Evolutionary conservation across 2,113 vertebrate genomes (phyloP), one percentile per base, ranked within the genome.

Genomic region (Morone chrysops): DNA sequence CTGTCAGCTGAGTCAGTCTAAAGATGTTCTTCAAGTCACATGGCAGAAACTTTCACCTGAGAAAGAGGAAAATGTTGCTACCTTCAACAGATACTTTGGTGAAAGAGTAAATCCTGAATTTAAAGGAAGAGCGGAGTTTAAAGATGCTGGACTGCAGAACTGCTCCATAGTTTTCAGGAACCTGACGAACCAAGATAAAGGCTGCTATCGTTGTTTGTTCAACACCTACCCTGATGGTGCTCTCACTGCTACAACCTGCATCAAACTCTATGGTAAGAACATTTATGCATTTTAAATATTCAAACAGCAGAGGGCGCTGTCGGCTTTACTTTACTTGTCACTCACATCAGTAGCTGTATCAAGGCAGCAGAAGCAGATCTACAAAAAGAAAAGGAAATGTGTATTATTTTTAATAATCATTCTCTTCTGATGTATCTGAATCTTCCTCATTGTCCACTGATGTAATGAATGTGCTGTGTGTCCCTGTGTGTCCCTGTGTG

Each of bases 131-230:
- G 51, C 91, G 40, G 0, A 8, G 40, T 50, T 93, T 11, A 20
- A 2, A 41, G 0, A 62, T 1, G 1, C 1, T 11, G 87, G 66
- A 10, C 51, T 88, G 25, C 18, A 50, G 20, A 72, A 51, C n/a
- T 31, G 25, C 18, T 89, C 90, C 43, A 83, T 93, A 8, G 47
- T 81, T 0, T 78, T 93, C 60, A 78, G 22, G 36, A 51, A 72
- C 0, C 57, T 94, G 9, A 79, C 3, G 0, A 8, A 76, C 47
- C 56, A 78, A 43, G 88, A 93, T 47, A 75, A 84, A 72, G 76
- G 77, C 1, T 92, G 82, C 63, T 93, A 89, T 56, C 53, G 0
- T 4, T 93, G 91, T 40, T 0, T 92, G 78, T 89, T 92, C 31
- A 85, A 61, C 41, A 47, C 72, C 18, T 82, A 36, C 40, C 81